Base-by-base conservation (phyloP, 2,113 vertebrate genomes). In the Rattus rattus region DNA sequence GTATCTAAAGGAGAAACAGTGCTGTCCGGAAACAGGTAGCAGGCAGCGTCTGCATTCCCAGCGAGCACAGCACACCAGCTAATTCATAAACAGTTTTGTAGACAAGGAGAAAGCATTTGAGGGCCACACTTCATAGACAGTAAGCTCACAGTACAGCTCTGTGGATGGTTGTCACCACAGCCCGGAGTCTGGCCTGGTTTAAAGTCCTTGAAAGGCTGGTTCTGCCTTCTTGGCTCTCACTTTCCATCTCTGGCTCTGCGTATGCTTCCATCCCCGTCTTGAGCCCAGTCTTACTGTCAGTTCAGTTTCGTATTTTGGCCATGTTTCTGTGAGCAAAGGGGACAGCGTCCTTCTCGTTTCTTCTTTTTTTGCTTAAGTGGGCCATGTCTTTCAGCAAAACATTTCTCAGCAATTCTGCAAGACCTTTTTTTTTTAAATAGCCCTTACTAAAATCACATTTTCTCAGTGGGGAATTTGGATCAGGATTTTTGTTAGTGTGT, bases 261-360 rank as follows among this genome's bases (percentile, higher is more conserved):
- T 30, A 2, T 26, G 0, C 52, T 81, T 95, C 67, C 14, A 0
- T 72, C 87, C 84, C 87, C 7, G 3, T 28, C 33, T n/a, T 20
- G 17, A 56, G 39, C 61, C 69, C 88, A 10, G 20, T 92, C 76
- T 95, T 88, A 85, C 70, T 75, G 52, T 28, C 20, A 24, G 6
- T 4, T 20, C 8, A 33, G 39, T 84, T 63, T 92, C 81, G 22
- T 59, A 90, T 92, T 70, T 92, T 80, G 24, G 47, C 76, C 80
- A 59, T 85, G 33, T 72, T 93, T 92, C 49, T 88, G n/a, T 94
- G 94, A 84, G n/a, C 67, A 65, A 63, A 90, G 43, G 39, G 28
- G 47, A 70, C 47, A 19, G 28, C 28, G 61, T 83, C 2, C 17
- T 59, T 92, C 47, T 83, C 8, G 28, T 67, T 49, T 24, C 36